Conservation (phyloP, 2,113 vertebrate genomes). For the Pongo pygmaeus region DNA sequence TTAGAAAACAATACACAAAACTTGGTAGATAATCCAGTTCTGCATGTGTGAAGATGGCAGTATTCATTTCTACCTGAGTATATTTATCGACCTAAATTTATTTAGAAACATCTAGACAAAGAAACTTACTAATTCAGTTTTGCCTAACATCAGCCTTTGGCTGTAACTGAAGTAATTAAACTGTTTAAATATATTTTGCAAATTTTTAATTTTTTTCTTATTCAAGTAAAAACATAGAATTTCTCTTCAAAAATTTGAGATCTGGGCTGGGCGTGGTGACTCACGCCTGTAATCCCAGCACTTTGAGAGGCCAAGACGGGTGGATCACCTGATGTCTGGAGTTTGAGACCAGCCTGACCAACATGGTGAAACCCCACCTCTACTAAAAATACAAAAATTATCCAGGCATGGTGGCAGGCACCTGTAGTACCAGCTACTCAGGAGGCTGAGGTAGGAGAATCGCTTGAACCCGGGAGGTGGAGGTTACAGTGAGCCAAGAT, state of each 20-base stretch:
- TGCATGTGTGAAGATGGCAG: background rate
- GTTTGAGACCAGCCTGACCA: too few species aligned
- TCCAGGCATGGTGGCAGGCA: too few species aligned
- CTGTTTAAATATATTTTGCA: background rate
- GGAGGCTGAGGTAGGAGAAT: too few species aligned
- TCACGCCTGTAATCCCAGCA: too few species aligned
- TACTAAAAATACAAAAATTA: too few species aligned
- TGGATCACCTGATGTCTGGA: too few species aligned
- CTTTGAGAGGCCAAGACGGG: too few species aligned
- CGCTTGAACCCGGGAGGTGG: too few species aligned
- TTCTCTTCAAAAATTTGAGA: background rate
- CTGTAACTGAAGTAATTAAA: background rate
- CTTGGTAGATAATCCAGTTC: background rate
- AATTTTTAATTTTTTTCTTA: background rate
- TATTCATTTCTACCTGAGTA: background rate
- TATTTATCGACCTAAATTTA: background rate
- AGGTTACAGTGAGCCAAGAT: too few species aligned
- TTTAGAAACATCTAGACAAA: background rate
- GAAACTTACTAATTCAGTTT: background rate
- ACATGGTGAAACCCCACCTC: too few species aligned
- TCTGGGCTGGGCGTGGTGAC: accelerated
- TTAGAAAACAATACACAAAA: background rate
- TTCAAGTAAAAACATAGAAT: background rate
- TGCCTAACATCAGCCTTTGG: background rate
- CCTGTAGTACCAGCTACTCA: too few species aligned